Conservation (phyloP, 2,797 vertebrate species). For the Coccyzus lansbergi region DNA sequence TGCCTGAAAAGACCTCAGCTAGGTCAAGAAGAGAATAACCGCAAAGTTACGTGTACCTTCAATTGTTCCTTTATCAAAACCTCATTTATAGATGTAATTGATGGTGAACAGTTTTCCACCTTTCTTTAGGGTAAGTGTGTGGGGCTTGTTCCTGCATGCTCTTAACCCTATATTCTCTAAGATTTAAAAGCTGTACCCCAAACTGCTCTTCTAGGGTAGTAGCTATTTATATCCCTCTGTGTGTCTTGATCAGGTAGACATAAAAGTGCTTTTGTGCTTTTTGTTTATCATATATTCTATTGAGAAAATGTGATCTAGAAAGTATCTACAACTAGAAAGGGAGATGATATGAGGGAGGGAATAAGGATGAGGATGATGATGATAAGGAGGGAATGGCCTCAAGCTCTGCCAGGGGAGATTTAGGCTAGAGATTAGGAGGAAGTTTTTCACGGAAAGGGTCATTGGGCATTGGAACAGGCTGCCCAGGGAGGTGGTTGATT, state of each 20-base stretch:
- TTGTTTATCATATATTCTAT: fast-evolving
- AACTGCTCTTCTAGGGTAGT: background rate
- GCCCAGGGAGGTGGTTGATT: too few species aligned
- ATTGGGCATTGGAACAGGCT: too few species aligned
- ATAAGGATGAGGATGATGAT: too few species aligned
- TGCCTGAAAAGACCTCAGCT: background rate
- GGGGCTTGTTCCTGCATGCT: background rate
- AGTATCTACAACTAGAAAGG: background rate
- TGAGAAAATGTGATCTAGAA: background rate
- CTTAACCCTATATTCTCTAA: background rate
- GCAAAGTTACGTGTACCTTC: background rate
- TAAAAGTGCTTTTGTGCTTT: background rate
- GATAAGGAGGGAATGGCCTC: too few species aligned
- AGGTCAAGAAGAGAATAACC: background rate
- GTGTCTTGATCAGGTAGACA: background rate
- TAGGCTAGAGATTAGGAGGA: too few species aligned
- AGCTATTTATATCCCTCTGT: background rate
- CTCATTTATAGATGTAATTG: background rate
- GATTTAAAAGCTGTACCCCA: background rate
- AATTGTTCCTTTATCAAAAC: background rate
- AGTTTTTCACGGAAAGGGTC: too few species aligned
- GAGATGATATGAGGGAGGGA: too few species aligned
- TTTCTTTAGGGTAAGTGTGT: background rate
- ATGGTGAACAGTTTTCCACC: background rate
- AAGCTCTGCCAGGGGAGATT: too few species aligned